Base-by-base conservation (phyloP, 2,888 invertebrate species). In the Diachrysia chrysitis region DNA sequence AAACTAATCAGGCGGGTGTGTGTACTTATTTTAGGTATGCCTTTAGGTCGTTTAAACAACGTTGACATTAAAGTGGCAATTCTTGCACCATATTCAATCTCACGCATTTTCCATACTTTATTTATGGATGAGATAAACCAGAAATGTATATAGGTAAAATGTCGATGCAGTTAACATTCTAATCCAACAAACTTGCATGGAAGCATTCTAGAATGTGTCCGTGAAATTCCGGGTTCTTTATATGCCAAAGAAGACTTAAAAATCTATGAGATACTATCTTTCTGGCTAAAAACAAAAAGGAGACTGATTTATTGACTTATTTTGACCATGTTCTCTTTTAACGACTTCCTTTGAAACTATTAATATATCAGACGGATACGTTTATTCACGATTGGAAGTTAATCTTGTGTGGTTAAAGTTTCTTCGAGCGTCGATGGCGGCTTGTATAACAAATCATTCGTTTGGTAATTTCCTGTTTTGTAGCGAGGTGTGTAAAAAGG, bases 401-500 rank as follows among this genome's bases (percentile, higher is more conserved):
- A 61, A 64, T 63, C 35, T 51, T 21, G n/a, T 54, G 19, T n/a
- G 21, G 58, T 54, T 9, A 23, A 25, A 35, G 25, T 46, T 21
- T 46, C 19, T 17, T n/a, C 61, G 37, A 25, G 48, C 19, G 21
- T 12, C 48, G 54, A 21, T 32, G 35, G 16, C 51, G 29, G 23
- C 48, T 58, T 48, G 9, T 59, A 23, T 12, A 51, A 70, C 66
- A 71, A 73, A 68, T 69, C 54, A 59, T 58, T 59, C 67, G 63
- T 55, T 61, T 58, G 17, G 21, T 69, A 55, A 62, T 66, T 63
- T 79, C 25, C 62, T 68, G 25, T 87, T 89, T n/a, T 59, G 48
- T 81, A 93, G 94, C 56, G 87, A 89, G 46, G 85, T 87, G 29
- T 71, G 85, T 16, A 92, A 85, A 74, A 89, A 87, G 72, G 94